These are phyloP conservation scores for Phalera bucephala DNA, from an alignment of 2,888 invertebrate species.

Conservation along the genomic window DNA sequence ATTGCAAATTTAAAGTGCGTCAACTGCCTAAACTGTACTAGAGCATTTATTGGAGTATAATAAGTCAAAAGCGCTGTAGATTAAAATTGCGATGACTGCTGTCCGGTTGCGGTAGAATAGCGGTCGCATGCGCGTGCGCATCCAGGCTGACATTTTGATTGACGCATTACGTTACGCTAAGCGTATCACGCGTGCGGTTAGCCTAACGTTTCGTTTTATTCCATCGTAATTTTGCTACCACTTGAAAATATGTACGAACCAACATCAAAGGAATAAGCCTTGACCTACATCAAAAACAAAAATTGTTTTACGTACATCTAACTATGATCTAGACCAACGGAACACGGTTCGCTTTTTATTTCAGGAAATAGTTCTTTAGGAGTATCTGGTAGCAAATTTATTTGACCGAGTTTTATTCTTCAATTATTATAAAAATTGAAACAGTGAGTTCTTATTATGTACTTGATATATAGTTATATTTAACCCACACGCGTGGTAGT, in stretches of 20 bases:
- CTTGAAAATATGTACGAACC: conserved; percentile 32
- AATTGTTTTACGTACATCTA: conserved; percentile 18
- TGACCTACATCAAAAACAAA: conserved; percentile 52
- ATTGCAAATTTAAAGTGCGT: too few species aligned
- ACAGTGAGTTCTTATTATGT: too few species aligned
- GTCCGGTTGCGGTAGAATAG: conserved; percentile 14
- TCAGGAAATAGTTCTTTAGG: too few species aligned
- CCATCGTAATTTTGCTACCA: conserved; percentile 47
- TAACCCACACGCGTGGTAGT: too few species aligned
- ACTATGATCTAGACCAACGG: conserved; percentile 5
- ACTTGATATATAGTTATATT: too few species aligned
- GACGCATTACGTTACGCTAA: conserved; percentile 55
- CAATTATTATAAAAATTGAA: too few species aligned
- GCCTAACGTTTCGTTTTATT: conserved; percentile 47
- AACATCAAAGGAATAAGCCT: conserved; percentile 52
- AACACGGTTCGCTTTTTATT: background rate
- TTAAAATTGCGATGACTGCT: conserved; percentile 9
- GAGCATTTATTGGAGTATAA: too few species aligned
- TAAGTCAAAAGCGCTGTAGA: too few species aligned
- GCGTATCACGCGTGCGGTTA: conserved; percentile 41
- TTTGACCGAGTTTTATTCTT: too few species aligned
- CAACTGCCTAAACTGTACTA: too few species aligned
- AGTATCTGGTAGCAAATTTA: too few species aligned
- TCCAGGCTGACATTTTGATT: conserved; percentile 62
- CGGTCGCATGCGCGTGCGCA: conserved; percentile 30